Evolutionary conservation across 2,888 invertebrate genomes (phyloP).

Genomic region (Amorpha juglandis): DNA sequence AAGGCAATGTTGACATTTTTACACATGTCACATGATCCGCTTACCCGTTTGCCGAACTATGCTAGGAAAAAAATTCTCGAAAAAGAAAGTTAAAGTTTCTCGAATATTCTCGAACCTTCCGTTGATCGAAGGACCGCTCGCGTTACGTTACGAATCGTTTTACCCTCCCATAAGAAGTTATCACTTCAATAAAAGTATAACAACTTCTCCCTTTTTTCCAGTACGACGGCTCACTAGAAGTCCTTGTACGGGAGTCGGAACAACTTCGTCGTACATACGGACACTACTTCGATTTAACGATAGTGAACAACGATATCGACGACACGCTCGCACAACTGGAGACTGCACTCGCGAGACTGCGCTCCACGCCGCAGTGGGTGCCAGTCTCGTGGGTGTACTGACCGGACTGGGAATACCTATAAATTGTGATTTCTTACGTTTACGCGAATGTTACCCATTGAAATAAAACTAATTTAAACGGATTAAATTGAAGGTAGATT

Average conservation of each 20-base stretch:
- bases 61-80: too few species aligned
- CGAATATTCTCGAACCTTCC: too few species aligned
- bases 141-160: too few species aligned
- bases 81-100: too few species aligned
- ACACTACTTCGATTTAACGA: slow-evolving; percentile 98
- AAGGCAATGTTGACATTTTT: too few species aligned
- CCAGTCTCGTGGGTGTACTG: slow-evolving; percentile 99
- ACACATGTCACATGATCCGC: neutral
- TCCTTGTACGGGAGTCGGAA: slow-evolving; percentile 98
- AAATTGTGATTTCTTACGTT: too few species aligned
- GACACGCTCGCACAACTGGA: slow-evolving; percentile 98
- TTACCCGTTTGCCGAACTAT: neutral
- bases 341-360: slow-evolving; percentile 94
- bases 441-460: neutral
- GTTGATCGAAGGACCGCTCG: too few species aligned
- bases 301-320: slow-evolving; percentile 99
- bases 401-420: slow-evolving; percentile 71
- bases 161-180: too few species aligned
- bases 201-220: slow-evolving; percentile 71
- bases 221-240: slow-evolving; percentile 99
- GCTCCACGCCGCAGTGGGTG: slow-evolving; percentile 97
- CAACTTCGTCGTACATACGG: slow-evolving; percentile 98
- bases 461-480: too few species aligned
- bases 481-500: too few species aligned
- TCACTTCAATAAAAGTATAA: too few species aligned